These are phyloP conservation scores for Lampropteryx suffumata DNA, from an alignment of 2,888 invertebrate genomes.

Conservation along the genomic window DNA sequence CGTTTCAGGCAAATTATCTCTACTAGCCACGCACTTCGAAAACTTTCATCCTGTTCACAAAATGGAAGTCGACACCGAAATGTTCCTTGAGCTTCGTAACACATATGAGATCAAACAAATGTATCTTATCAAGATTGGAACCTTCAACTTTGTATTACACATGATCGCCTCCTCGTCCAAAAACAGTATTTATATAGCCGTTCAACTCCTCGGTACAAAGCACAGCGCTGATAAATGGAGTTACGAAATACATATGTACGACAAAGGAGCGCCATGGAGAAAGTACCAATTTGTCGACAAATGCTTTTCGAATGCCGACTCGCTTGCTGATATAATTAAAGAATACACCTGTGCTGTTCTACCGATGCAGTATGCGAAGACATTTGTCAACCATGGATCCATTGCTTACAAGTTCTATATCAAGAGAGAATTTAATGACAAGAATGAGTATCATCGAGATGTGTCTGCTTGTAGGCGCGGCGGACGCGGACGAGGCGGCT, in stretches of 20 bases:
- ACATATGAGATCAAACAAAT: constrained; percentile 39
- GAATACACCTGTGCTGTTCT: constrained; percentile 48
- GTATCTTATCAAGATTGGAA: constrained; percentile 46
- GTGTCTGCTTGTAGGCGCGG: constrained; percentile 1
- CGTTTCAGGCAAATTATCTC: constrained; percentile 59
- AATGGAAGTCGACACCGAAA: constrained; percentile 53
- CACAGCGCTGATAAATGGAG: constrained; percentile 61
- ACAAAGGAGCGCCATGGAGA: constrained; percentile 56
- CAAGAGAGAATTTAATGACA: constrained; percentile 9
- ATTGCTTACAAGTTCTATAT: constrained; percentile 29
- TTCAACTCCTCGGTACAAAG: constrained; percentile 56
- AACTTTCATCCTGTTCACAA: constrained; percentile 47
- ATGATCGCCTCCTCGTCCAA: constrained; percentile 43
- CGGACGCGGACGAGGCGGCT: constrained; percentile 1
- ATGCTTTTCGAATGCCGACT: constrained; percentile 44
- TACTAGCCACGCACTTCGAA: constrained; percentile 54
- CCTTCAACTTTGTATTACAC: constrained; percentile 57
- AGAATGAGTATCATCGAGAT: background rate
- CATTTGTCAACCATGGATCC: constrained; percentile 27
- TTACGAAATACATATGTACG: constrained; percentile 64
- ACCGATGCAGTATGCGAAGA: constrained; percentile 35
- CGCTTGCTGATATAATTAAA: constrained; percentile 43
- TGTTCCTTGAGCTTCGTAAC: constrained; percentile 39
- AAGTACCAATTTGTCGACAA: constrained; percentile 50
- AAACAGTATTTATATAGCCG: constrained; percentile 50